Conservation (phyloP, 2,797 vertebrate species). For the Salarias fasciatus region DNA sequence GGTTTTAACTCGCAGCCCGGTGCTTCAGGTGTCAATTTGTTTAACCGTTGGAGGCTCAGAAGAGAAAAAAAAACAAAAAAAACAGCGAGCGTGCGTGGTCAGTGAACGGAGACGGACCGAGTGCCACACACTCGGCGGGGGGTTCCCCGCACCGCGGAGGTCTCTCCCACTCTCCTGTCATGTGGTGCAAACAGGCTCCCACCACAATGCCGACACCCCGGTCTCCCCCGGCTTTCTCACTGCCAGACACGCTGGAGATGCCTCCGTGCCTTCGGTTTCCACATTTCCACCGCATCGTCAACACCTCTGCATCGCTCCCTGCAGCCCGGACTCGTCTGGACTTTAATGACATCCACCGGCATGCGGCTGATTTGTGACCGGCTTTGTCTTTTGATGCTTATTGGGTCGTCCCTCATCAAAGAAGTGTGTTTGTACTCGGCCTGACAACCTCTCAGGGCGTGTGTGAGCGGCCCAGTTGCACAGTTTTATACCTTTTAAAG, state of each 20-base stretch:
- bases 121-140: conserved; percentile 41
- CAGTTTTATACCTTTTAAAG: conserved; percentile 39
- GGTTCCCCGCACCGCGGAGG: conserved; percentile 55
- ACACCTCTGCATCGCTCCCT: conserved; percentile 53
- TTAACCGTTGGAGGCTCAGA: conserved; percentile 2
- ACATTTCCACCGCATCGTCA: conserved; percentile 54
- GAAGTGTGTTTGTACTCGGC: conserved; percentile 15
- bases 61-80: no score
- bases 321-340: conserved; percentile 30
- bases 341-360: conserved; percentile 24
- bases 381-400: conserved; percentile 17
- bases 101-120: conserved; percentile 27
- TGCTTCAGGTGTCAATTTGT: conserved; percentile 12
- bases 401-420: conserved; percentile 19
- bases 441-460: conserved; percentile 8
- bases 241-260: conserved; percentile 16
- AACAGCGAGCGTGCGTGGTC: conserved; percentile 18
- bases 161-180: conserved; percentile 36
- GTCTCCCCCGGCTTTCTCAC: conserved; percentile 10
- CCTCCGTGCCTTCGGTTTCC: conserved; percentile 35
- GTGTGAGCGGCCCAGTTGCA: conserved; percentile 25
- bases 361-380: conserved; percentile 35
- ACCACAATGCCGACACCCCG: conserved; percentile 53
- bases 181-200: conserved; percentile 52
- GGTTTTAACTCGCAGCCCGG: not conserved